A percentile compares a stretch with the other conserved stretches of the same genome.
These are phyloP conservation scores for Polyploca ridens DNA, from an alignment of 2,888 invertebrate species.

Conservation along the genomic window DNA sequence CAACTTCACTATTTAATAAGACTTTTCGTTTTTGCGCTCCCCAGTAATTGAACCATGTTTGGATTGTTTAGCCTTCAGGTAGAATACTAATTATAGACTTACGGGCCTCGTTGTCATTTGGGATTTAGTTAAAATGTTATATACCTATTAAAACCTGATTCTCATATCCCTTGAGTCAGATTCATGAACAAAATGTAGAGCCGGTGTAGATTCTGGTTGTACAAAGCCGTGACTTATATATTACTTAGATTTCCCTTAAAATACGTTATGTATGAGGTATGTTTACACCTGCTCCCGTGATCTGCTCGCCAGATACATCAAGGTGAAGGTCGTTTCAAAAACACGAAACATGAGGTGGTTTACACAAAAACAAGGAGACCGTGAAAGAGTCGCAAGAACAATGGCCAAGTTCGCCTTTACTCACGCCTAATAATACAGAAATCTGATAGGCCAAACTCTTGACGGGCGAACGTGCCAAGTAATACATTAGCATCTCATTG, in stretches of 20 bases:
- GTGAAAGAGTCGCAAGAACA: constrained; percentile 46
- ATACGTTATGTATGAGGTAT: neutral
- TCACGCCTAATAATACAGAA: constrained; percentile 63
- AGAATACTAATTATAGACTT: constrained; percentile 40
- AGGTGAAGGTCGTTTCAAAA: constrained; percentile 47
- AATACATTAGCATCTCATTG: constrained; percentile 80
- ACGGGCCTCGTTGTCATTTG: constrained; percentile 17
- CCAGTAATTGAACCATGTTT: constrained; percentile 45
- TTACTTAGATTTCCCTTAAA: too few relatives aligned
- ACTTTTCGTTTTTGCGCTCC: constrained; percentile 47
- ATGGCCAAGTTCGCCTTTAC: constrained; percentile 46
- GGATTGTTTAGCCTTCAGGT: constrained; percentile 48
- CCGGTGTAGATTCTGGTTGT: too few relatives aligned
- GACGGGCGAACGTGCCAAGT: constrained; percentile 70
- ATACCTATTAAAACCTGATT: neutral
- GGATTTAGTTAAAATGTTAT: neutral
- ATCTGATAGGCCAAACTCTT: constrained; percentile 63
- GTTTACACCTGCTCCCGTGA: constrained; percentile 17
- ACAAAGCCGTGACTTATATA: neutral
- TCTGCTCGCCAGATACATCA: constrained; percentile 44
- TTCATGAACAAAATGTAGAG: too few relatives aligned
- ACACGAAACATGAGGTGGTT: constrained; percentile 40
- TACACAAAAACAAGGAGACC: constrained; percentile 49
- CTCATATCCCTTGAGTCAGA: too few relatives aligned
- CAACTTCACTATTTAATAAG: constrained; percentile 48